Evolutionary conservation across 2,113 vertebrate species (phyloP).

Genomic region (Ardeotis arabs): DNA sequence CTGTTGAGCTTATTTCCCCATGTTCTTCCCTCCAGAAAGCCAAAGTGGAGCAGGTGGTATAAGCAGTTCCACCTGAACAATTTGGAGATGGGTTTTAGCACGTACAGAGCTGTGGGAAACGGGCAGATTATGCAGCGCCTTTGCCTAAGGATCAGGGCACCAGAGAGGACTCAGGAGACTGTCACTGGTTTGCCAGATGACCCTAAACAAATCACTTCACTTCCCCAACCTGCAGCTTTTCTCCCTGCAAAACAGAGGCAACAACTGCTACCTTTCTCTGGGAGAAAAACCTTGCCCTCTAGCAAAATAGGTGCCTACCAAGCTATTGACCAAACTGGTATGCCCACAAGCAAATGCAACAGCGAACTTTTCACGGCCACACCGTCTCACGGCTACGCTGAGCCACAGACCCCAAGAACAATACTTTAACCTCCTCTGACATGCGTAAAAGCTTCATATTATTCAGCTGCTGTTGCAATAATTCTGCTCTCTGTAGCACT

Average conservation of each 20-base stretch:
- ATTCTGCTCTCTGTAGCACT: not conserved
- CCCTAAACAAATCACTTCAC: not conserved
- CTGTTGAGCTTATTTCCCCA: not conserved
- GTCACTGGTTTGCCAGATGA: not conserved
- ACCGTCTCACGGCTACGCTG: accelerated
- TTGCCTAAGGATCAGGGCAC: not conserved
- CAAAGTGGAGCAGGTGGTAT: not conserved
- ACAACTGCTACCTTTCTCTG: not conserved
- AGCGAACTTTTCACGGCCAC: not conserved
- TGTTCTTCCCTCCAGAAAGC: not conserved
- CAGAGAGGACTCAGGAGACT: not conserved
- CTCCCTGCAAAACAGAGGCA: not conserved
- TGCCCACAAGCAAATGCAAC: not conserved
- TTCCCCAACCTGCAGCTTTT: not conserved
- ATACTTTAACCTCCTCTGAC: not conserved
- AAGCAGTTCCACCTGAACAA: not conserved
- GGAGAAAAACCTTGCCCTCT: not conserved
- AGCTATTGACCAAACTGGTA: not conserved
- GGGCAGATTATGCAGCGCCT: not conserved
- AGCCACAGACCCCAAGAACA: not conserved
- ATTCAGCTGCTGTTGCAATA: not conserved
- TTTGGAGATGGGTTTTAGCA: not conserved
- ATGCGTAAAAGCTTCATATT: not conserved
- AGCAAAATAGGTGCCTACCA: accelerated
- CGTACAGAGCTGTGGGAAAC: not conserved